Evolutionary conservation across 2,888 invertebrate genomes (phyloP).

Genomic region (Gymnocheta viridis): DNA sequence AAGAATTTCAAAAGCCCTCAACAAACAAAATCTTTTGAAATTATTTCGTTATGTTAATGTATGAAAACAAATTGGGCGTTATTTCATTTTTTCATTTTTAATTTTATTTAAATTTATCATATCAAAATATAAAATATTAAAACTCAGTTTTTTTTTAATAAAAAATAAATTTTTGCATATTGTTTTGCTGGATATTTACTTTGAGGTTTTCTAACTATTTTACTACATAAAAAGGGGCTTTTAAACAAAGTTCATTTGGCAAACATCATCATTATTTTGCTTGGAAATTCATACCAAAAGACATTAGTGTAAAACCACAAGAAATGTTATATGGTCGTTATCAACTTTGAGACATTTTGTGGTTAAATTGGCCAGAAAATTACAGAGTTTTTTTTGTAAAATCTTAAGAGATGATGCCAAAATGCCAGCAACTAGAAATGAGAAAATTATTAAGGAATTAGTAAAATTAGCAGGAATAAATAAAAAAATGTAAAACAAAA

Average conservation of each 20-base stretch:
- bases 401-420: slow-evolving; percentile 42
- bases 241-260: slow-evolving; percentile 57
- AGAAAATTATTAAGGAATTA: slow-evolving; percentile 53
- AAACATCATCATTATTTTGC: slow-evolving; percentile 39
- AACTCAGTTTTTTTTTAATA: background rate
- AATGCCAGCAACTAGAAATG: slow-evolving; percentile 46
- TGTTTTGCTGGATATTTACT: slow-evolving; percentile 1
- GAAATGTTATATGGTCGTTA: slow-evolving; percentile 55
- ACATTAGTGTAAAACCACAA: slow-evolving; percentile 65
- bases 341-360: slow-evolving; percentile 62
- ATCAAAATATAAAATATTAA: too few species aligned
- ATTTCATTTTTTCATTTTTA: too few species aligned
- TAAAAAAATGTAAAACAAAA: too few species aligned
- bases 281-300: slow-evolving; percentile 35
- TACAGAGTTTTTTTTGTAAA: background rate
- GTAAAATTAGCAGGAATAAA: slow-evolving; percentile 4
- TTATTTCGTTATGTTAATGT: too few species aligned
- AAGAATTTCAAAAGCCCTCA: too few species aligned
- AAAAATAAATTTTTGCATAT: background rate
- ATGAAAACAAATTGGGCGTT: too few species aligned
- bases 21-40: too few species aligned
- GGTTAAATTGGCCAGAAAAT: slow-evolving; percentile 45
- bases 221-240: slow-evolving; percentile 9
- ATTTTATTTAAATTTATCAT: too few species aligned
- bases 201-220: slow-evolving; percentile 31